These are phyloP conservation scores for Isurus oxyrinchus DNA, from an alignment of 2,113 vertebrate genomes.

Conservation along the genomic window DNA sequence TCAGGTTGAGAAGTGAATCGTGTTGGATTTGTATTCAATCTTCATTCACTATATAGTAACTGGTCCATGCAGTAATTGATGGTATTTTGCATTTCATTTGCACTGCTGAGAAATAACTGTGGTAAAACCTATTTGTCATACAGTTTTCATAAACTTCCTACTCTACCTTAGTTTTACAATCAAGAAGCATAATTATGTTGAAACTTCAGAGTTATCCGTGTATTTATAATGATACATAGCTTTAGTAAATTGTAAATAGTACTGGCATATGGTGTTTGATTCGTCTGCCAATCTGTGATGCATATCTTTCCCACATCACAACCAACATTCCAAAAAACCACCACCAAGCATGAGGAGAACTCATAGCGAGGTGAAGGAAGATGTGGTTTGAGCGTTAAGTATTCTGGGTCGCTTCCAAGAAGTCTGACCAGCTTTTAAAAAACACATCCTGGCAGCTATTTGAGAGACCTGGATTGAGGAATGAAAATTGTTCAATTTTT, in stretches of 20 bases:
- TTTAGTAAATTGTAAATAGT: constrained; percentile 8
- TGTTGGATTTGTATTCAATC: neutral
- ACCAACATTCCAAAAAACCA: constrained; percentile 16
- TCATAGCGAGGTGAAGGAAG: constrained; percentile 13
- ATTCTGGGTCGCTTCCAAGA: neutral
- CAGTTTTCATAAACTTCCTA: neutral
- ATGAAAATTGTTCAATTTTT: neutral
- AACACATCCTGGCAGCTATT: constrained; percentile 12
- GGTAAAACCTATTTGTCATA: neutral
- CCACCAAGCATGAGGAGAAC: neutral
- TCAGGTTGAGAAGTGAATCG: neutral
- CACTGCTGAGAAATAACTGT: neutral
- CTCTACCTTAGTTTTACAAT: neutral
- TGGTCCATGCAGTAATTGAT: neutral
- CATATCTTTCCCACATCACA: neutral
- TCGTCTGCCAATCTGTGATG: constrained; percentile 7
- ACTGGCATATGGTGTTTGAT: neutral
- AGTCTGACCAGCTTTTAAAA: neutral
- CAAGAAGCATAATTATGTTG: neutral
- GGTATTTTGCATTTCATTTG: neutral
- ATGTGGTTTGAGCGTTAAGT: constrained; percentile 5
- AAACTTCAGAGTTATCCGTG: neutral
- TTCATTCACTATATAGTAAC: neutral
- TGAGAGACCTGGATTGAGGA: neutral
- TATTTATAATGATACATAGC: neutral